Evolutionary conservation across 2,888 invertebrate genomes (phyloP), one percentile per base, ranked within the genome.

Genomic region (Aradus depressus): DNA sequence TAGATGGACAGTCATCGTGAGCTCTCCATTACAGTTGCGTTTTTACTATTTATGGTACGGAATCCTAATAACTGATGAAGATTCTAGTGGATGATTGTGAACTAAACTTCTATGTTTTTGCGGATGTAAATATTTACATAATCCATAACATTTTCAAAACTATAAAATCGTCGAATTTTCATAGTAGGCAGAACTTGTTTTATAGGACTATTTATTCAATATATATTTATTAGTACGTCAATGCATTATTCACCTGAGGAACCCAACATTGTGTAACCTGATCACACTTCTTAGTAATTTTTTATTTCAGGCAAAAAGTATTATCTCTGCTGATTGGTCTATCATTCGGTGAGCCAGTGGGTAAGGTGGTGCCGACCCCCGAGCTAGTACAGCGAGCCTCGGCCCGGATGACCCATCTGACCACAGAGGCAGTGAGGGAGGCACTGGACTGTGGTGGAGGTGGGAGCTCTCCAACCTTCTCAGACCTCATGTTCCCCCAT

Each of bases 401-500:
- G 12, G 53, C 41, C 22, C 23, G 32, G 19, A 38, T 37, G 8
- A 19, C n/a, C 2, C 47, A 47, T 25, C 23, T 47, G 1, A 37
- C 47, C 2, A 25, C 26, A 14, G 47, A 47, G 38, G 18, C 38
- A 14, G 18, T 37, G 4, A 12, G 26, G n/a, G 47, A 47, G 18
- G n/a, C 38, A n/a, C 23, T 18, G 10, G 38, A 47, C 26, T n/a
- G n/a, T n/a, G n/a, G n/a, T n/a, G n/a, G n/a, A n/a, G n/a, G n/a
- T n/a, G n/a, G n/a, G n/a, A 5, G 8, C n/a, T 18, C 35, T 35
- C 8, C 39, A 6, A 35, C 41, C 6, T 14, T 60, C 19, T 61
- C 64, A 2, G 65, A 69, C 53, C 68, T 72, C 54, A 72, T 76
- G 55, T 60, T 74, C 52, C 73, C 76, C 1, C 68, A 72, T 60